Evolutionary conservation across 2,888 invertebrate genomes (phyloP).

Genomic region (Dicycla oo): DNA sequence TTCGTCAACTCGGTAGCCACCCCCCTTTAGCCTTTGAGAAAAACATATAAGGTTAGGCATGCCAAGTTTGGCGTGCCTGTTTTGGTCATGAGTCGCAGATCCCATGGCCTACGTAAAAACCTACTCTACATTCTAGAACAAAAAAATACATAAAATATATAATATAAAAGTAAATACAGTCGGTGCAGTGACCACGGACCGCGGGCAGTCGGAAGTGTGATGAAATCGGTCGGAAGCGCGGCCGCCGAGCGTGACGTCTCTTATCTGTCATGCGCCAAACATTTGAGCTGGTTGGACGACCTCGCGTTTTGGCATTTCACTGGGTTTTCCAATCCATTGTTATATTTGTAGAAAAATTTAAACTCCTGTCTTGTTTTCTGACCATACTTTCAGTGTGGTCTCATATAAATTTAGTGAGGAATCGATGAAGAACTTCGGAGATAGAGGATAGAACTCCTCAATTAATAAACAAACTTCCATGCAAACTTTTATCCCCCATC

Average conservation of each 20-base stretch:
- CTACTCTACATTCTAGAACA: not conserved
- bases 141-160: conserved; percentile 26
- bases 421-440: too few relatives aligned
- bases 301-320: conserved; percentile 56
- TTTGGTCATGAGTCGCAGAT: not conserved
- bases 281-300: conserved; percentile 39
- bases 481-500: too few relatives aligned
- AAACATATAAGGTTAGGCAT: not conserved
- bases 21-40: too few relatives aligned
- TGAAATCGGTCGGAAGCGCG: conserved; percentile 85
- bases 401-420: too few relatives aligned
- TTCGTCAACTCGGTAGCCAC: too few relatives aligned
- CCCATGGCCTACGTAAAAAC: not conserved
- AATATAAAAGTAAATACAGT: conserved; percentile 49
- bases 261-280: conserved; percentile 74
- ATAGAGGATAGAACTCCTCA: too few relatives aligned
- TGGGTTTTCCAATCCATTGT: conserved; percentile 27
- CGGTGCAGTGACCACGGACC: conserved; percentile 70
- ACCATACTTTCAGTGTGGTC: too few relatives aligned
- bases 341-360: too few relatives aligned
- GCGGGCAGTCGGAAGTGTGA: conserved; percentile 78
- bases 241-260: conserved; percentile 80
- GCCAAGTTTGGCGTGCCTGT: not conserved
- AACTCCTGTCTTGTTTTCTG: too few relatives aligned
- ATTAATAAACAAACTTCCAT: too few relatives aligned